phyloP scores from a whole-genome alignment of 2,888 invertebrate genomes.

The Mamestra brassicae region DNA sequence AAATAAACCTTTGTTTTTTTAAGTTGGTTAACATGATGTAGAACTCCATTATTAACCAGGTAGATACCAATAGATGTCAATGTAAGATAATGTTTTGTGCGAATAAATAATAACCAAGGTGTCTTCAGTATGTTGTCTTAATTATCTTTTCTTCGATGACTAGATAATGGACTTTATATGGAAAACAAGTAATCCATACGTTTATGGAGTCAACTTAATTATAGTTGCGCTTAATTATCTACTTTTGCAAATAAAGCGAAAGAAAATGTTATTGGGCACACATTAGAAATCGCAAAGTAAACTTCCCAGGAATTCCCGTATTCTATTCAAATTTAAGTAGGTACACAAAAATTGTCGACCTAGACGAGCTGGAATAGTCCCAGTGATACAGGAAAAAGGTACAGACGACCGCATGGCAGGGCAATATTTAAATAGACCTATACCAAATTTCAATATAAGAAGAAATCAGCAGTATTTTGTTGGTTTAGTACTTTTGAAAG shows the following conservation, averaged over 20 bases:
- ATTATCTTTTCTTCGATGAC: slow-evolving; percentile 40
- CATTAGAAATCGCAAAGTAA: too few relatives aligned
- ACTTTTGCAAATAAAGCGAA: background rate
- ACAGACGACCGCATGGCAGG: too few relatives aligned
- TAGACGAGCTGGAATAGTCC: too few relatives aligned
- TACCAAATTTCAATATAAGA: too few relatives aligned
- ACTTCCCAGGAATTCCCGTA: too few relatives aligned
- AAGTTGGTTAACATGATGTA: background rate
- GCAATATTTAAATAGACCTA: too few relatives aligned
- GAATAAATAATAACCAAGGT: slow-evolving; percentile 37
- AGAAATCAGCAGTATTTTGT: too few relatives aligned
- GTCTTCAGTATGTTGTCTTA: slow-evolving; percentile 37
- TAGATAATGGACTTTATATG: slow-evolving; percentile 4
- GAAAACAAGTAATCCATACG: background rate
- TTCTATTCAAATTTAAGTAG: too few relatives aligned
- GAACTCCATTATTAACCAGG: background rate
- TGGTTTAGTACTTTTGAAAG: background rate
- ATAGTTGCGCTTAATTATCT: background rate
- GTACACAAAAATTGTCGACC: too few relatives aligned
- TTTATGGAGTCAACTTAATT: slow-evolving; percentile 5
- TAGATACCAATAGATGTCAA: slow-evolving; percentile 18
- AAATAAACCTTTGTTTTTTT: background rate
- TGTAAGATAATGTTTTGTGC: slow-evolving; percentile 28
- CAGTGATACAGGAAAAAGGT: too few relatives aligned
- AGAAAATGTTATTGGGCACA: too few relatives aligned